Evolutionary conservation across 2,888 invertebrate species (phyloP), one percentile per base, ranked within the genome.

Genomic region (Hartigia nigra): DNA sequence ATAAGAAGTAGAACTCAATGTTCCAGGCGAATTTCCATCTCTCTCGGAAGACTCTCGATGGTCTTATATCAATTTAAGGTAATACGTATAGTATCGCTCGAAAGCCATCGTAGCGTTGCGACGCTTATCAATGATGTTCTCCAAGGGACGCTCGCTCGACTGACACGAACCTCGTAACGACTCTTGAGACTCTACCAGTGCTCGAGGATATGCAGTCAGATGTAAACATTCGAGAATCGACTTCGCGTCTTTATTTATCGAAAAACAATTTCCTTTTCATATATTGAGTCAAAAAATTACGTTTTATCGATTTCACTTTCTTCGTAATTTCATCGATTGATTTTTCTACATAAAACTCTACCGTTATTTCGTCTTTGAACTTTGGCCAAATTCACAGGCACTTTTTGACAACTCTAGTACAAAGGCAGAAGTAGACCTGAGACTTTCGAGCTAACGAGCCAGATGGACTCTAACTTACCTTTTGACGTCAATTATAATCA

Each of bases 331-430:
- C 0, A 14, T 55, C 55, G 9, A 55, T 1, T 23, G 3, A 1
- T 3, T 2, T 37, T 12, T 37, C 12, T 37, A 37, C 3, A 37
- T 14, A 12, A 4, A 39, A 12, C 4, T 0, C 12, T 39, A 4
- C 1, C 2, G 4, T 4, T 12, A 14, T 39, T 37, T 4, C 1
- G 4, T 0, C 14, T 39, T 39, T 4, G 0, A 39, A 14, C 39
- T 39, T 14, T 12, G 39, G 5, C 14, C 5, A 5, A 39, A 14
- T 0, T 23, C 39, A 0, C 39, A 5, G 39, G 14, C 39, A 39
- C 5, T 23, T 0, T 0, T 23, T 14, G 39, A 0, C 2, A 2
- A 0, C 39, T 5, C n/a, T n/a, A n/a, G 14, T 23, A 0, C 4
- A 35, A 35, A 3, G 9, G 9, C 35, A 3, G 35, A 9, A 2